These are phyloP conservation scores for Eulemur rufifrons DNA, from an alignment of 2,113 vertebrate genomes.

Conservation along the genomic window DNA sequence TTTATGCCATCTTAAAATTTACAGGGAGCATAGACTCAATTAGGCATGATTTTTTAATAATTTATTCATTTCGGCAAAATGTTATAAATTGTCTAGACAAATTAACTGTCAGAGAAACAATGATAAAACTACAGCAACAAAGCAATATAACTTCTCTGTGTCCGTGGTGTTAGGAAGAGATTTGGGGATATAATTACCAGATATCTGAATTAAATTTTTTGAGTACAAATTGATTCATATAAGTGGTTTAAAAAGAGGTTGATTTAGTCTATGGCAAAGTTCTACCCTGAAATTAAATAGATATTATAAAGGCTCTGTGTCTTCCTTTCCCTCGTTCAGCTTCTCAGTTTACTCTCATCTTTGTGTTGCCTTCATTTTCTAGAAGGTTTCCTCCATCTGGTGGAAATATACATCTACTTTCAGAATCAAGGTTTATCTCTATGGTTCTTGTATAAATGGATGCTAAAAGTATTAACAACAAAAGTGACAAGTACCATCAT, in stretches of 20 bases:
- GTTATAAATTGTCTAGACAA: not conserved
- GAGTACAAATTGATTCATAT: not conserved
- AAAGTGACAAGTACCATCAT: not conserved
- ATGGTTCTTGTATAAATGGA: not conserved
- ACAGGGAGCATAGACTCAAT: not conserved
- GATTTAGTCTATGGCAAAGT: not conserved
- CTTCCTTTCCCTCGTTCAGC: not conserved
- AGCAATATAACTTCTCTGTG: not conserved
- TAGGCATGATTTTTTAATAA: not conserved
- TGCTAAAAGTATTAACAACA: not conserved
- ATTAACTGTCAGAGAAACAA: not conserved
- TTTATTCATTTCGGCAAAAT: not conserved
- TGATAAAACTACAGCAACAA: not conserved
- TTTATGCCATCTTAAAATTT: not conserved
- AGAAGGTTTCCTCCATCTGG: not conserved
- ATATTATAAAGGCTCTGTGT: not conserved
- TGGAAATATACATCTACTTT: not conserved
- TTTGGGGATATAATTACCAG: not conserved
- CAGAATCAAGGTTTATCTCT: not conserved
- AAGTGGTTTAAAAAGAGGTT: not conserved
- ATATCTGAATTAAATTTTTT: not conserved
- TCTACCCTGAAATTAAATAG: not conserved
- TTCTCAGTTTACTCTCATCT: not conserved
- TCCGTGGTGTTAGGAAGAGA: not conserved
- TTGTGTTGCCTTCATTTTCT: not conserved